Conservation (phyloP, 2,113 vertebrate species). For the Pollimyrus isidori region DNA sequence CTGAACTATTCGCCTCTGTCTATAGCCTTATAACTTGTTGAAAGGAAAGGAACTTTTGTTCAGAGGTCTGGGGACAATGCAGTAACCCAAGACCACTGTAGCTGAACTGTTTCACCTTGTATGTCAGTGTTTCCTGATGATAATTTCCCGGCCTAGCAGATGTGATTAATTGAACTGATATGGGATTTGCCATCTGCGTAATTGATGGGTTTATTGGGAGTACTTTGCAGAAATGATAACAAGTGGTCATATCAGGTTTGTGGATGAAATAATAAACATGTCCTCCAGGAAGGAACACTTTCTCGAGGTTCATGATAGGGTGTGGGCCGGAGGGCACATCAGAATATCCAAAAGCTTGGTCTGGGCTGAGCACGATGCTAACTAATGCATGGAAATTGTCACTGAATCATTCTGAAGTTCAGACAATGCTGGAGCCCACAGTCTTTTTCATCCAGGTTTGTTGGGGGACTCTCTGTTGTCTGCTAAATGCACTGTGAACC, state of each 20-base stretch:
- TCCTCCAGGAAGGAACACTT: neutral
- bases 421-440: neutral
- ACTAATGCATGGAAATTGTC: neutral
- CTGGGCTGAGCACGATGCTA: neutral
- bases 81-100: neutral
- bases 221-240: conserved; percentile 24
- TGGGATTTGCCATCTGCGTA: conserved; percentile 20
- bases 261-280: conserved; percentile 22
- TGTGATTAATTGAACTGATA: conserved; percentile 36
- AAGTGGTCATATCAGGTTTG: conserved; percentile 14
- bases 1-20: neutral
- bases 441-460: neutral
- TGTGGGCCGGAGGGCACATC: neutral
- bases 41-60: neutral
- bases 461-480: neutral
- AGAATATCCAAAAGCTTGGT: neutral
- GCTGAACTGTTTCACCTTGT: conserved; percentile 19
- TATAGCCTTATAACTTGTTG: neutral
- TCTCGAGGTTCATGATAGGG: neutral
- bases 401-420: neutral
- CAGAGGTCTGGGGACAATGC: neutral
- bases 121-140: conserved; percentile 17
- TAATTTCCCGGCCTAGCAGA: conserved; percentile 26
- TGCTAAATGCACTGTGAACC: neutral
- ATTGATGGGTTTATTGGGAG: conserved; percentile 33